phyloP scores from a whole-genome alignment of 2,888 invertebrate genomes.

The Malachius bipustulatus region DNA sequence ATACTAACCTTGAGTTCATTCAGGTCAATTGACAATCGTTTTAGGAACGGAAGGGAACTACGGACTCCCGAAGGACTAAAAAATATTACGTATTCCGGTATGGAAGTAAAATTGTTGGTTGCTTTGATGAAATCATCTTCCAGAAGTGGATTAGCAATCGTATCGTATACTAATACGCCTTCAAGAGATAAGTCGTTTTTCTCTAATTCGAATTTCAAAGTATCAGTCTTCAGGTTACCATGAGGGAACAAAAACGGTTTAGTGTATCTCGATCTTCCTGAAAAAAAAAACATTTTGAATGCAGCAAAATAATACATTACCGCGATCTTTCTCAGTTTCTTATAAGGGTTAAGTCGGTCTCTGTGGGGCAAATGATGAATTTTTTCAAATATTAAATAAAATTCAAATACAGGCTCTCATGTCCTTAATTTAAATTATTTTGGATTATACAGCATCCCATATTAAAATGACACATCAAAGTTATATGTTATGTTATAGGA shows the following conservation, averaged over 20 bases:
- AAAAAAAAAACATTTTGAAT: too few relatives aligned
- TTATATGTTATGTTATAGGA: too few relatives aligned
- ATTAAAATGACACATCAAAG: too few relatives aligned
- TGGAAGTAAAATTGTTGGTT: conserved; percentile 28
- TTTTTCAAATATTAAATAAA: too few relatives aligned
- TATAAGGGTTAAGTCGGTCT: too few relatives aligned
- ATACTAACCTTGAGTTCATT: neutral
- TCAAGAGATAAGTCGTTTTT: conserved; percentile 37
- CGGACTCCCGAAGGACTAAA: conserved; percentile 49
- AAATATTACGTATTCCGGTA: conserved; percentile 43
- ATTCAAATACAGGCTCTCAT: too few relatives aligned
- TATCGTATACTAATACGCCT: conserved; percentile 43
- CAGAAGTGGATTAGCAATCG: conserved; percentile 38
- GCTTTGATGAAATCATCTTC: conserved; percentile 34
- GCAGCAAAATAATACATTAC: too few relatives aligned
- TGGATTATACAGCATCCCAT: too few relatives aligned
- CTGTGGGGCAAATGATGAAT: too few relatives aligned
- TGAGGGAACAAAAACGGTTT: conserved; percentile 44
- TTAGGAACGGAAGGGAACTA: conserved; percentile 37
- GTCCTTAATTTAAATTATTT: too few relatives aligned
- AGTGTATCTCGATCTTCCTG: conserved; percentile 29
- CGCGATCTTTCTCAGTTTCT: too few relatives aligned
- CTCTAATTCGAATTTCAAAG: conserved; percentile 36
- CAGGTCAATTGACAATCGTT: conserved; percentile 21
- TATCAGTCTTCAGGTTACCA: conserved; percentile 44